Evolutionary conservation across 2,888 invertebrate species (phyloP), one percentile per base, ranked within the genome.

Genomic region (Xylota sylvarum): DNA sequence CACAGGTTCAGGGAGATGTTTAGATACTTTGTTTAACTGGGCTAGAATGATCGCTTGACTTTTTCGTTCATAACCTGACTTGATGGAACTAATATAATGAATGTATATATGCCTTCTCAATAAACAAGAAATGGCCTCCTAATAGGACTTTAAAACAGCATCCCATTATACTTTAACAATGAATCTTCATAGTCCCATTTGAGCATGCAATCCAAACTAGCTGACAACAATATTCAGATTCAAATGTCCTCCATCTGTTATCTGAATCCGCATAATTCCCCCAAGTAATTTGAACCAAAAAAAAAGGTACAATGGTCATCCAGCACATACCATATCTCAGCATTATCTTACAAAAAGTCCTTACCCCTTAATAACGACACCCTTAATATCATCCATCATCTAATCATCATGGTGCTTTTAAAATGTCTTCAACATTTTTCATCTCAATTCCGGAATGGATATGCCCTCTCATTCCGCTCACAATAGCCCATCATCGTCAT

Each of bases 301-400:
- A 14, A n/a, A 43, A 43, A 43, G 40, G 40, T 43, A 43, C 35
- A 10, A 35, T 9, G 35, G 40, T 40, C 14, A 14, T 14, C 43
- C 14, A 0, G n/a, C 43, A n/a, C 6, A 32, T 14, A n/a, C n/a
- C n/a, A 46, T 17, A 48, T 19, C 48, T 19, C 19, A 19, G 23
- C 50, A 5, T 19, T 23, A 52, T 56, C 48, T 40, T 10, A 1
- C 6, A 9, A 55, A 32, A 37, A 64, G 23, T 40, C 9, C 43
- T 12, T 37, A 65, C 64, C 60, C 74, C 23, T 64, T 64, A 55
- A 56, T 52, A 76, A 62, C 17, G 19, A 37, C 35, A 56, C n/a
- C 46, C 58, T 58, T 79, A 76, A 76, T 60, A 55, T 55, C 81
- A 73, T 82, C 69, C 77, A 85, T 85, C 85, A 85, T 81, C 55